These are phyloP conservation scores for Mylabris phalerata DNA, from an alignment of 1,140 invertebrate genomes.

Conservation along the genomic window DNA sequence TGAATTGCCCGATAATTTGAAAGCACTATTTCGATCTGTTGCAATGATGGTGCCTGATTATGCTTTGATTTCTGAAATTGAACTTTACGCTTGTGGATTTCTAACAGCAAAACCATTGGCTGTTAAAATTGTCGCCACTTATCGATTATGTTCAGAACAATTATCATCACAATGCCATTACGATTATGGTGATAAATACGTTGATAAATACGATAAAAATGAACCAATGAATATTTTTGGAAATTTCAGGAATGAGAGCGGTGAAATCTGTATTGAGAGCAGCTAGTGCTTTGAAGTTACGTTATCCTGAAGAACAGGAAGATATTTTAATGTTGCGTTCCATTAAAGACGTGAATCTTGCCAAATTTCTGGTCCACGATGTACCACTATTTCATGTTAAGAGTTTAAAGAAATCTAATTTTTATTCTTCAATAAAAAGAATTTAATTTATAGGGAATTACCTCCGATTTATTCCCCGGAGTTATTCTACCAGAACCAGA, in stretches of 20 bases:
- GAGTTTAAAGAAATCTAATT: conserved; percentile 1
- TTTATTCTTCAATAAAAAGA: not conserved
- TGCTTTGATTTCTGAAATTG: conserved; percentile 89
- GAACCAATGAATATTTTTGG: conserved; percentile 39
- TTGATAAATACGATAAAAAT: no score
- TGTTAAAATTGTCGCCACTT: conserved; percentile 91
- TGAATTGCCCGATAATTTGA: conserved; percentile 67
- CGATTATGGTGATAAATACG: conserved; percentile 70
- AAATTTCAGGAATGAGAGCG: conserved; percentile 56
- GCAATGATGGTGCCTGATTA: conserved; percentile 98
- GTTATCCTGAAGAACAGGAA: conserved; percentile 78
- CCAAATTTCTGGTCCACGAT: conserved; percentile 85
- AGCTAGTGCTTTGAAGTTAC: conserved; percentile 82
- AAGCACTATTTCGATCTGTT: conserved; percentile 65
- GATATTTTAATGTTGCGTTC: conserved; percentile 77
- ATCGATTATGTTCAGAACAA: conserved; percentile 89
- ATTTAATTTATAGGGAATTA: conserved; percentile 64
- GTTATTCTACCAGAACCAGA: conserved; percentile 68
- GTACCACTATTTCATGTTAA: conserved; percentile 73
- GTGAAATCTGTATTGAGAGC: conserved; percentile 86
- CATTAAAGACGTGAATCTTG: conserved; percentile 90
- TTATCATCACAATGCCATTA: conserved; percentile 93
- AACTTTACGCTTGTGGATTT: conserved; percentile 91
- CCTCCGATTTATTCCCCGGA: conserved; percentile 86
- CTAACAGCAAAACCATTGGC: conserved; percentile 79